Percentiles rank a stretch among this genome's conserved stretches.
Conservation (phyloP, 2,888 invertebrate genomes). For the Morpho helenor region DNA sequence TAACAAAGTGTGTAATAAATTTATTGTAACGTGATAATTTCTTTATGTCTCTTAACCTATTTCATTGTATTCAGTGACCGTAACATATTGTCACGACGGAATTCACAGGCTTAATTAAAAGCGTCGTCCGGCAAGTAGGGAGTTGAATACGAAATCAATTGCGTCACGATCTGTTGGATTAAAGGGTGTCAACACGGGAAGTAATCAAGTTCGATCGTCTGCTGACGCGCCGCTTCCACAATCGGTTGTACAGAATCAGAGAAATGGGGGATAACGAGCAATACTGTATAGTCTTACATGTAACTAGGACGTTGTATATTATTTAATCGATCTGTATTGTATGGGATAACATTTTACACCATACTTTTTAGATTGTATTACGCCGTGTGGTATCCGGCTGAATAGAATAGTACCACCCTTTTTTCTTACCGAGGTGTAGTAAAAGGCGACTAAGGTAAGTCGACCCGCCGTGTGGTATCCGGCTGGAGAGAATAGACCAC, state of each 20-base stretch:
- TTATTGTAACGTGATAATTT: too few relatives aligned
- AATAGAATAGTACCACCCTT: too few relatives aligned
- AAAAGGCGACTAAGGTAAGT: too few relatives aligned
- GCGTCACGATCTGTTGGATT: slow-evolving; percentile 24
- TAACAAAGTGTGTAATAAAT: too few relatives aligned
- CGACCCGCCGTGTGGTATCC: too few relatives aligned
- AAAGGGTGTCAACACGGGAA: slow-evolving; percentile 42
- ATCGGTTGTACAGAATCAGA: background rate
- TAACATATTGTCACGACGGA: slow-evolving; percentile 8
- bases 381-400: too few relatives aligned
- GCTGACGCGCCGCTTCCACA: slow-evolving; percentile 27
- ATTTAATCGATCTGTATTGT: background rate
- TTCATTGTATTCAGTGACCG: slow-evolving; percentile 3
- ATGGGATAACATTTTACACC: too few relatives aligned
- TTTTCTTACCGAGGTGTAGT: too few relatives aligned
- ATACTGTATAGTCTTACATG: too few relatives aligned
- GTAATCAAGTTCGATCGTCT: slow-evolving; percentile 38
- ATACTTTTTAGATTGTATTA: too few relatives aligned
- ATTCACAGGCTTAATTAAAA: slow-evolving; percentile 15
- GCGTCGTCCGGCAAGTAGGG: slow-evolving; percentile 18
- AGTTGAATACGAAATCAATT: slow-evolving; percentile 23
- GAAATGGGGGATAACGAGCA: background rate
- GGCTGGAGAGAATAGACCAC: too few relatives aligned
- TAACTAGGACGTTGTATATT: background rate
- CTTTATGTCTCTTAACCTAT: background rate